These are phyloP conservation scores for Halyomorpha halys DNA, from an alignment of 1,140 invertebrate genomes.

Conservation along the genomic window DNA sequence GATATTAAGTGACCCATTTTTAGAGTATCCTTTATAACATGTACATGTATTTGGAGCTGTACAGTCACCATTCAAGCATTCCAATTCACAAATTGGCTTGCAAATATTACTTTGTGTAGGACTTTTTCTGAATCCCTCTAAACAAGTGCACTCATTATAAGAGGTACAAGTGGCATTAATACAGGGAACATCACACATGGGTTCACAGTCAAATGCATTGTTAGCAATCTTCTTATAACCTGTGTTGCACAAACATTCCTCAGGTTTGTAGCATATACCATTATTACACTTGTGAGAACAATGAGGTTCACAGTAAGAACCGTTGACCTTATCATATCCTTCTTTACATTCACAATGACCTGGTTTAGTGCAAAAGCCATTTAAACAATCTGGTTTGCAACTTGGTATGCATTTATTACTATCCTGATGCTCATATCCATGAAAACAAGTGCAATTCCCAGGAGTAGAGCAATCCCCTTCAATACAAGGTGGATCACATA, in stretches of 20 bases:
- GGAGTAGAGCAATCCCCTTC: background rate
- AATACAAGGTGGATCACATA: background rate
- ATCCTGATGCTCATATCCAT: background rate
- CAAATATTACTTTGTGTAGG: background rate
- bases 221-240: background rate
- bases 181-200: background rate
- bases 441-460: background rate
- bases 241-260: background rate
- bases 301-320: background rate
- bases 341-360: background rate
- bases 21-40: background rate
- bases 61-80: constrained; percentile 7
- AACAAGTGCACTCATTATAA: background rate
- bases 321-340: background rate
- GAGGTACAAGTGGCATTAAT: background rate
- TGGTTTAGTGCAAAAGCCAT: background rate
- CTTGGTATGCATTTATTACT: background rate
- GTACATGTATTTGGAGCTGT: constrained; percentile 7
- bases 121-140: background rate
- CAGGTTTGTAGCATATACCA: background rate
- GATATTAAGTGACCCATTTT: background rate
- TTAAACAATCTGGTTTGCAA: background rate
- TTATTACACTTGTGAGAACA: background rate
- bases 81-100: background rate
- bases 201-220: background rate